Evolutionary conservation across 2,113 vertebrate species (phyloP), one percentile per base, ranked within the genome.

Genomic region (Acinonyx jubatus): DNA sequence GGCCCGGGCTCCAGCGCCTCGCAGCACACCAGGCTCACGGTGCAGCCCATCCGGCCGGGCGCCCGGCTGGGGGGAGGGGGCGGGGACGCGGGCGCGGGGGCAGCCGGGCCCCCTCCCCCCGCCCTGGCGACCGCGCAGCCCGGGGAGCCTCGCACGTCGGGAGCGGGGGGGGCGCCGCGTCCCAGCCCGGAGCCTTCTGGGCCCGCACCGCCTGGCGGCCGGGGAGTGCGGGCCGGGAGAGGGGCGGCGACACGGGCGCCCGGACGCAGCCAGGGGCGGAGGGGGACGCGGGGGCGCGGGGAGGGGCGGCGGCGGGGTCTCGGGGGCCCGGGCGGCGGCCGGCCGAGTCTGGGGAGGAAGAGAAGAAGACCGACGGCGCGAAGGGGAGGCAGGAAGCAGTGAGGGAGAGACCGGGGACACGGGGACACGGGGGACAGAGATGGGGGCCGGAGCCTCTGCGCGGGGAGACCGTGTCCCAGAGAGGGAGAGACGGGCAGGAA

Each of bases 1-100:
- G 94, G 55, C 80, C 87, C 48, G 14, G 97, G 96, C 33, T 94
- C 96, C 91, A 97, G 96, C 25, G 68, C 96, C 86, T 98, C 96
- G n/a, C 97, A 98, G 91, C 98, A 98, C 96, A 97, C 97, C 96
- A 98, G 21, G 91, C 98, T 98, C 96, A 98, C 97, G 1, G 97
- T 96, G 97, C 97, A 98, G 96, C 98, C 97, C 98, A 98, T 98
- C 96, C n/a, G 76, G 84, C 96, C 57, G 1, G 83, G 96, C 23
- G 41, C 78, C 89, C 36, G 1, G 83, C 55, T 61, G 83, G 68
- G 90, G 57, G 76, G 71, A 23, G 29, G 87, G 84, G 94, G 61
- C 80, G 65, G 95, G 91, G 92, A 97, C 66, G 11, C n/a, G 33
- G 65, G 73, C 29, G 79, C 79, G 41, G 80, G 66, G 10, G 63